Evolutionary conservation across 2,797 vertebrate genomes (phyloP).

Genomic region (Pipistrellus kuhlii): DNA sequence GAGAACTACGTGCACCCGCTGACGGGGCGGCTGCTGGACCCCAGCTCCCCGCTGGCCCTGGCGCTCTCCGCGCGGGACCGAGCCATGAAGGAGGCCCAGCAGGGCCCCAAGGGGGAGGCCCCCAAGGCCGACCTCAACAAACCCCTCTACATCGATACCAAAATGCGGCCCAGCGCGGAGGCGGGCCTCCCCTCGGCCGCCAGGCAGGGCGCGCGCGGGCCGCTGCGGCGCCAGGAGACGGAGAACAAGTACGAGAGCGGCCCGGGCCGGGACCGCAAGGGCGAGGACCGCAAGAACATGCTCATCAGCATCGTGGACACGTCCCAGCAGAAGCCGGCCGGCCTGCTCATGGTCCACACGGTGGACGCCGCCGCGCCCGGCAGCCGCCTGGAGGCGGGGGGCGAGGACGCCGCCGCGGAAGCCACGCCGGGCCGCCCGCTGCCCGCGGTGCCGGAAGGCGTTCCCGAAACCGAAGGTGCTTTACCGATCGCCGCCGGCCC

Average conservation of each 20-base stretch:
- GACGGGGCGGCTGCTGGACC: constrained; percentile 94
- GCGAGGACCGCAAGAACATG: constrained; percentile 93
- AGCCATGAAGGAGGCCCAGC: constrained; percentile 95
- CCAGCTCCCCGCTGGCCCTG: constrained; percentile 95
- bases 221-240: constrained; percentile 92
- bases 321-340: constrained; percentile 92
- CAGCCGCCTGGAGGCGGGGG: constrained; percentile 86
- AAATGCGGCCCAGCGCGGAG: constrained; percentile 94
- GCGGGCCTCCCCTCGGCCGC: constrained; percentile 90
- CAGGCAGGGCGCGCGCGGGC: constrained; percentile 89
- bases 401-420: constrained; percentile 83
- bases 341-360: constrained; percentile 97
- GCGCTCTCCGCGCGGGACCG: constrained; percentile 95
- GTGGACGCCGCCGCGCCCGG: constrained; percentile 88
- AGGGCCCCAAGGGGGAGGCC: constrained; percentile 90
- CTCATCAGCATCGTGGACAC: constrained; percentile 91
- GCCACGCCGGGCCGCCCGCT: constrained; percentile 85
- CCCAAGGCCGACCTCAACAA: constrained; percentile 96
- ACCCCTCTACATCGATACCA: constrained; percentile 97
- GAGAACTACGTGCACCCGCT: constrained; percentile 94
- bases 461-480: constrained; percentile 86
- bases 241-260: constrained; percentile 94
- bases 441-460: constrained; percentile 88
- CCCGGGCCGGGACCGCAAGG: constrained; percentile 88
- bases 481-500: constrained; percentile 84